These are phyloP conservation scores for Nymphalis c-album DNA, from an alignment of 2,888 invertebrate genomes.

Conservation along the genomic window DNA sequence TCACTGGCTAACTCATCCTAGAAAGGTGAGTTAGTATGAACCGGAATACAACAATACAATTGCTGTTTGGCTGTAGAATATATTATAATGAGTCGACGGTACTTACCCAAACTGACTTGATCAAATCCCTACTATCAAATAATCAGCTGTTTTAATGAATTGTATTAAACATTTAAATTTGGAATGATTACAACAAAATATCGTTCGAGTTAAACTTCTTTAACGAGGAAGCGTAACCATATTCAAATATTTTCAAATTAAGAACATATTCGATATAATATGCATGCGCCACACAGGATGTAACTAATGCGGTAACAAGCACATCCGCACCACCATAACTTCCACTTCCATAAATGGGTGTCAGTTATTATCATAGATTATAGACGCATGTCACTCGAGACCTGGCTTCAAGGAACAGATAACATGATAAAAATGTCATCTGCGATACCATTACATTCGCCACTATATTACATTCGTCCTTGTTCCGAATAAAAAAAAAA, in stretches of 20 bases:
- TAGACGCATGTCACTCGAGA: slow-evolving; percentile 11
- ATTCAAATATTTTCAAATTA: slow-evolving; percentile 33
- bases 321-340: slow-evolving; percentile 57
- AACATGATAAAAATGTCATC: neutral
- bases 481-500: too few relatives aligned
- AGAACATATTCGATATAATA: slow-evolving; percentile 56
- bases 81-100: too few relatives aligned
- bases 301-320: slow-evolving; percentile 67
- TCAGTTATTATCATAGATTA: slow-evolving; percentile 40
- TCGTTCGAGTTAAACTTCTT: neutral
- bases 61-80: too few relatives aligned
- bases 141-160: too few relatives aligned
- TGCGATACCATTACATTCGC: too few relatives aligned
- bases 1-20: too few relatives aligned
- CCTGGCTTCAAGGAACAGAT: neutral
- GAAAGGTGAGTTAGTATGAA: too few relatives aligned
- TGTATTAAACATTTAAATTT: too few relatives aligned
- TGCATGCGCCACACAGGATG: slow-evolving; percentile 65
- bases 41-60: too few relatives aligned
- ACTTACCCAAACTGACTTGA: too few relatives aligned
- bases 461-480: too few relatives aligned
- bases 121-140: too few relatives aligned
- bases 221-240: slow-evolving; percentile 35
- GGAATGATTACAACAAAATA: neutral
- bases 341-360: slow-evolving; percentile 41